Evolutionary conservation across 2,113 vertebrate genomes (phyloP).

Genomic region (Nannospalax galili): DNA sequence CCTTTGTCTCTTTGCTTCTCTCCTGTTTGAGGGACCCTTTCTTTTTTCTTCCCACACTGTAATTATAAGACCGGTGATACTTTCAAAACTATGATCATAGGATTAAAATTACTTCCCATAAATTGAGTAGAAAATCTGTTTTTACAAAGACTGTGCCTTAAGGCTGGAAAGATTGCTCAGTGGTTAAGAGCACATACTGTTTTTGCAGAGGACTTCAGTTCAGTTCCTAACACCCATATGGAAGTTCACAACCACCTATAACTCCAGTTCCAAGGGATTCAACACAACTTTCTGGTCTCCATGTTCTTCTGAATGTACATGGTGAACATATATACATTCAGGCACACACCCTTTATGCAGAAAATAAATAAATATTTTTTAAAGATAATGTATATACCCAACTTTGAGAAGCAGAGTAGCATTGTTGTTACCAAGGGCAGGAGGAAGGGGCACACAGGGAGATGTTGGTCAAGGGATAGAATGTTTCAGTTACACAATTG

Average conservation of each 20-base stretch:
- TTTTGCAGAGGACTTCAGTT: too few relatives aligned
- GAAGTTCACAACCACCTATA: too few relatives aligned
- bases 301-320: too few relatives aligned
- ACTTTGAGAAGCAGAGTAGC: not conserved
- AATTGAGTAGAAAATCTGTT: constrained; percentile 63
- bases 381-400: not conserved
- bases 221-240: too few relatives aligned
- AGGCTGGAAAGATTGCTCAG: too few relatives aligned
- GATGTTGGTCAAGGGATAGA: not conserved
- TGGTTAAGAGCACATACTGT: too few relatives aligned
- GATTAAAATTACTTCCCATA: constrained; percentile 1
- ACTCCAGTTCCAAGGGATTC: too few relatives aligned
- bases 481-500: not conserved
- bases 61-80: constrained; percentile 47
- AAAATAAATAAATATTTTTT: too few relatives aligned
- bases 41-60: constrained; percentile 40
- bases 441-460: not conserved
- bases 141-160: constrained; percentile 50
- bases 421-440: not conserved
- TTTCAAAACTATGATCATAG: constrained; percentile 45
- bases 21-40: not conserved
- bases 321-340: too few relatives aligned
- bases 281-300: too few relatives aligned
- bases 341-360: too few relatives aligned
- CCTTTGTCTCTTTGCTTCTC: accelerated